Base-by-base conservation (phyloP, 2,797 vertebrate genomes). In the Tarsius wallacei region DNA sequence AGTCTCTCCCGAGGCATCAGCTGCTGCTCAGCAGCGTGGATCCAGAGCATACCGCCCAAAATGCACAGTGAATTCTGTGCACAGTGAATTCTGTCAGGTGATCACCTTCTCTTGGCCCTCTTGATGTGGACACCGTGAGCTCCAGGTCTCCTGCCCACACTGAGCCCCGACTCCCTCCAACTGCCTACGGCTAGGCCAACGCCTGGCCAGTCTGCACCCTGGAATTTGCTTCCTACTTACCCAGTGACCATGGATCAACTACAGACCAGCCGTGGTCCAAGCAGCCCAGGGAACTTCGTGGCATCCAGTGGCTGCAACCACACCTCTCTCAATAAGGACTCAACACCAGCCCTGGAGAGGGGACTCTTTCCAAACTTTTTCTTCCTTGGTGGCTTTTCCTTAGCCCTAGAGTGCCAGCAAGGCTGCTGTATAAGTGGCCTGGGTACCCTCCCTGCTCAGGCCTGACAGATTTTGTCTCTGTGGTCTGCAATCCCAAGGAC, bases 381-480 rank as follows among this genome's bases (percentile, higher is more conserved):
- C 42, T 42, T 42, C 42, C 42, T 42, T 42, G 3, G 42, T 42
- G 7, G 42, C 42, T 42, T 42, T 42, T 42, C 42, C 7, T 42
- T 42, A 42, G 42, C 42, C 42, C 42, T 42, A 42, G 42, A 42
- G 42, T 42, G 42, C 66, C 19, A 99, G 99, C 63, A 98, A 98
- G 95, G 99, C 97, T 99, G 99, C 99, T 99, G 98, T 99, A 96
- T 36, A 51, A 1, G 1, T 28, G 42, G 42, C 59, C 26, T 31
- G 7, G 22, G 22, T 36, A 47, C 36, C 26, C 59, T 21, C 59
- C 36, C 16, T 31, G 36, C 36, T 59, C 36, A 21, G 36, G 36
- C 9, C 80, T 36, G 42, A 31, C 36, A 31, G 57, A 4, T 70
- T 36, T 70, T 70, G 66, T 70, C 66, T 70, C 31, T 68, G 14